These are phyloP conservation scores for Orycteropus afer DNA, from an alignment of 2,113 vertebrate species.

Conservation along the genomic window DNA sequence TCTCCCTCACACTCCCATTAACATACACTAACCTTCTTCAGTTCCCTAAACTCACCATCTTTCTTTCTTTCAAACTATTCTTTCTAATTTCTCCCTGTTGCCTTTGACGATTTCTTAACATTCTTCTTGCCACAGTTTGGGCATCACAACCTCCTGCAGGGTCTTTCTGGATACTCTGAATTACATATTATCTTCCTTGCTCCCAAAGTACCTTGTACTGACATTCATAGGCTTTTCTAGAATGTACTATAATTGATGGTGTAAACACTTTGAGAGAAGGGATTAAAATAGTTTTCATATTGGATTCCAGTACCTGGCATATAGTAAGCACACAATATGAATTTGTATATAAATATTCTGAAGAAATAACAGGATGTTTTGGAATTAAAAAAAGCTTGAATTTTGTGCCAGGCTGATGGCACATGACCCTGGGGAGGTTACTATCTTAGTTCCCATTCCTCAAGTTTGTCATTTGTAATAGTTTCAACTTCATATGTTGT, in stretches of 20 bases:
- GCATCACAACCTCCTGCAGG: neutral
- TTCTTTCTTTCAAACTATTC: neutral
- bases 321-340: neutral
- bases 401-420: neutral
- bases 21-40: neutral
- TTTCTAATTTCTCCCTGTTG: neutral
- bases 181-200: neutral
- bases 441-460: neutral
- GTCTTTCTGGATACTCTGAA: neutral
- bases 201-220: neutral
- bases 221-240: neutral
- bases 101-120: neutral
- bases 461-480: neutral
- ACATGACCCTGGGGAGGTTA: neutral
- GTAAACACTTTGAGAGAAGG: neutral
- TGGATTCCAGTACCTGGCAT: neutral
- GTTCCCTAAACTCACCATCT: neutral
- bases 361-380: neutral
- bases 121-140: neutral
- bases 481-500: neutral
- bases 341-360: neutral
- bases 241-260: neutral
- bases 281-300: neutral
- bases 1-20: neutral
- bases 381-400: neutral